Conservation (phyloP, 2,888 invertebrate species). For the Perizoma flavofasciatum region DNA sequence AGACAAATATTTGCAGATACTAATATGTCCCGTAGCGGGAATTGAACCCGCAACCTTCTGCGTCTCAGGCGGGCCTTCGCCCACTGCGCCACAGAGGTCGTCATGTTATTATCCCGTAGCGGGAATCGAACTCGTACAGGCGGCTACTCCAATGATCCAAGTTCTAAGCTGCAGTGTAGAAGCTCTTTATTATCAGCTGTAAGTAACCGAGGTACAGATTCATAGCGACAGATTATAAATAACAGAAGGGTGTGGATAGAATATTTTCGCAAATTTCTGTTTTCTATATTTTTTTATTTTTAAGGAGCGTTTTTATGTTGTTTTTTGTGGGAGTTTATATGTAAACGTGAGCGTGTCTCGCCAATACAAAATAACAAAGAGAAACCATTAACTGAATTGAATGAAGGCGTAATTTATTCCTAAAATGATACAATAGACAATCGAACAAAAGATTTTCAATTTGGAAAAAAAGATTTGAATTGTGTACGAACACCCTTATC, state of each 20-base stretch:
- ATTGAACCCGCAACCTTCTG: no score
- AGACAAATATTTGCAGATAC: no score
- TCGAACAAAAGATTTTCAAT: background rate
- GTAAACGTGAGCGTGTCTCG: background rate
- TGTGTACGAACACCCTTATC: no score
- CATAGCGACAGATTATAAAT: conserved; percentile 38
- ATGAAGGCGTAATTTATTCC: background rate
- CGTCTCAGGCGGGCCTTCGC: no score
- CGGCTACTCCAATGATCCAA: no score
- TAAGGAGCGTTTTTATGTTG: conserved; percentile 12
- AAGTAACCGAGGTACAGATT: conserved; percentile 28
- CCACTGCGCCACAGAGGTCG: no score
- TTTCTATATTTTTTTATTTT: conserved; percentile 7
- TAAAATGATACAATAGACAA: background rate
- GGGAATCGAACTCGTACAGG: no score
- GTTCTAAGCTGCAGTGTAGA: background rate
- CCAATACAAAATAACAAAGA: conserved; percentile 2
- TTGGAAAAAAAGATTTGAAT: no score
- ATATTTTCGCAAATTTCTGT: no score
- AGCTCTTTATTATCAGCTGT: conserved; percentile 3
- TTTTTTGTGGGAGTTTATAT: conserved; percentile 1
- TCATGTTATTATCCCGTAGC: no score
- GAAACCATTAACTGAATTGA: background rate
- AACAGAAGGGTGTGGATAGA: conserved; percentile 30
- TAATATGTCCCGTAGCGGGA: no score